Evolutionary conservation across 2,113 vertebrate species (phyloP).

Genomic region (Macrotis lagotis): DNA sequence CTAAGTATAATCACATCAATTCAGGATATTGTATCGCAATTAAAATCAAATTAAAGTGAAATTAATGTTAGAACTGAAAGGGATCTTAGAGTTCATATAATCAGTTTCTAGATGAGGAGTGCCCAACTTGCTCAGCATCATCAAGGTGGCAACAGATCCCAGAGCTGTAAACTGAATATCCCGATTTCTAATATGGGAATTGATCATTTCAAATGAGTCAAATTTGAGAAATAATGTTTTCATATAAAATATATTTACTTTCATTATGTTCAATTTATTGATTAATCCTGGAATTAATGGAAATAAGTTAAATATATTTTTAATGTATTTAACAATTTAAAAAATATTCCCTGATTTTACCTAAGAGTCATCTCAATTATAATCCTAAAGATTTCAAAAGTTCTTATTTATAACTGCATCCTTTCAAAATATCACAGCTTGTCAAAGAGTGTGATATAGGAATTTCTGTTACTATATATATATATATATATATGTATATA

Average conservation of each 20-base stretch:
- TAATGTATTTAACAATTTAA: not conserved
- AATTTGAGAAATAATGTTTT: not conserved
- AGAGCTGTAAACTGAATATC: not conserved
- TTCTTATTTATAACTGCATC: not conserved
- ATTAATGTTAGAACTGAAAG: not conserved
- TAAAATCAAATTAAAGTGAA: slow-evolving; percentile 28
- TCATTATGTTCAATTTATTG: not conserved
- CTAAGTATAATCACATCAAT: not conserved
- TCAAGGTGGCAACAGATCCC: not conserved
- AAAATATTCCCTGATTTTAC: not conserved
- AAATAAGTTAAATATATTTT: not conserved
- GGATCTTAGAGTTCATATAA: not conserved
- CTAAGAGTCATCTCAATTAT: not conserved
- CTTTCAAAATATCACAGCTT: not conserved
- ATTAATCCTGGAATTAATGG: not conserved
- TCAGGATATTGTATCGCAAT: slow-evolving; percentile 23
- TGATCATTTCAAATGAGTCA: not conserved
- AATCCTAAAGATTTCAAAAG: not conserved
- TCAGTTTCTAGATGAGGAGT: not conserved
- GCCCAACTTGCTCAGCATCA: not conserved
- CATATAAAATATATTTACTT: not conserved
- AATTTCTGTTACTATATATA: not conserved
- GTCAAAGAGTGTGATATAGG: not conserved
- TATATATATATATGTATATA: not conserved
- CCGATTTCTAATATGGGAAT: not conserved